Evolutionary conservation across 1,140 invertebrate genomes (phyloP), one percentile per base, ranked within the genome.

Genomic region (Lucilia cuprina): DNA sequence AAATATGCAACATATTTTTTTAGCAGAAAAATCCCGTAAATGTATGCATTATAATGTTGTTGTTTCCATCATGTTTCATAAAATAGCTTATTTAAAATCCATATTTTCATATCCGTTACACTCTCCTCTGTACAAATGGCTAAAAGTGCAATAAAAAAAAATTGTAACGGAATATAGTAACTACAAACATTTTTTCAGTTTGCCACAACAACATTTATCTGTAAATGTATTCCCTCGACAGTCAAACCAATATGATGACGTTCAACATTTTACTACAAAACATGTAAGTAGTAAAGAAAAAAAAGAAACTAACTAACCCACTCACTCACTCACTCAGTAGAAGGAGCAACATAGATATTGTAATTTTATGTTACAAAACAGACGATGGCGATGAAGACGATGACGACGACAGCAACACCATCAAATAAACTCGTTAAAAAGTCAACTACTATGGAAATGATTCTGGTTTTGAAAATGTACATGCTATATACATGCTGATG

Each of bases 401-500:
- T 17, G 14, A 17, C n/a, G 55, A 60, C 55, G n/a, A 70, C 65
- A 21, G 50, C 13, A 19, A 21, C 9, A 70, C 65, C n/a, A 60
- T n/a, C 55, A 70, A 21, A 70, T 12, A 19, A 12, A 70, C 65
- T 70, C 65, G 65, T 25, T 70, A 19, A 70, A 70, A 70, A 70
- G 65, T n/a, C 65, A 70, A 70, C 65, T 70, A 70, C 65, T 70
- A 12, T 70, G 65, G 65, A 70, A 70, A 21, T 70, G 9, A 70
- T 70, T 70, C 65, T 70, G 65, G 65, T 70, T 70, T 70, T 70
- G n/a, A 21, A 21, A 8, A 25, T 70, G 19, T 12, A 70, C 19
- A 70, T 70, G 65, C 65, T 70, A 70, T 19, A 70, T 70, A 70
- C 65, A 70, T 70, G 65, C n/a, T 3, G 55, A 60, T 60, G 3